Conservation (phyloP, 1,140 invertebrate genomes). For the Pseudomyrmex sp. region DNA sequence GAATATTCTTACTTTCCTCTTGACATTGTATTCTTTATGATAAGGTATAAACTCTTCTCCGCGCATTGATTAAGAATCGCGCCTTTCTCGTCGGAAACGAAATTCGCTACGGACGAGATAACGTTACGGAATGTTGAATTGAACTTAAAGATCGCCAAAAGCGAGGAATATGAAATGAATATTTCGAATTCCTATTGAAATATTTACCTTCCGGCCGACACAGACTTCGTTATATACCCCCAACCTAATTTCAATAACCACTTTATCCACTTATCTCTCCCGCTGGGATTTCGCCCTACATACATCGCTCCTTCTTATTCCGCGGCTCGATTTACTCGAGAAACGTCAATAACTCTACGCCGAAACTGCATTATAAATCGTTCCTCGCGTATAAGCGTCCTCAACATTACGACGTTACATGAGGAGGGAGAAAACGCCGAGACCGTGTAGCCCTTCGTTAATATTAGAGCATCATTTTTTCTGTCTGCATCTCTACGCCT, state of each 20-base stretch:
- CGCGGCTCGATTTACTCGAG: slow-evolving; percentile 1
- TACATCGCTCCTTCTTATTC: slow-evolving; percentile 3
- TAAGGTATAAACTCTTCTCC: slow-evolving; percentile 65
- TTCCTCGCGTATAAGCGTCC: slow-evolving; percentile 27
- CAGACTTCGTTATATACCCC: slow-evolving; percentile 7
- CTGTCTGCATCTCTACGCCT: background rate
- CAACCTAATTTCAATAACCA: slow-evolving; percentile 55
- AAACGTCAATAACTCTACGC: slow-evolving; percentile 44
- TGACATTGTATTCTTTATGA: slow-evolving; percentile 62
- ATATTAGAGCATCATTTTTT: slow-evolving; percentile 52
- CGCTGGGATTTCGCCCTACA: slow-evolving; percentile 15
- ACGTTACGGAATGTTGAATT: slow-evolving; percentile 4
- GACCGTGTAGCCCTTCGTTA: slow-evolving; percentile 47
- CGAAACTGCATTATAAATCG: slow-evolving; percentile 65
- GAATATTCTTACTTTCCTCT: slow-evolving; percentile 31
- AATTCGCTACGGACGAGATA: slow-evolving; percentile 2
- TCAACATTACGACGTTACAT: slow-evolving; percentile 18
- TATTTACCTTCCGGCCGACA: background rate
- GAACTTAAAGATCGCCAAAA: background rate
- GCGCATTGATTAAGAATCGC: slow-evolving; percentile 47
- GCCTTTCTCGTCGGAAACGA: background rate
- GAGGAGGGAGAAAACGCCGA: slow-evolving; percentile 5
- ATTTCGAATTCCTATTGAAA: slow-evolving; percentile 20
- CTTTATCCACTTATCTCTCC: slow-evolving; percentile 24
- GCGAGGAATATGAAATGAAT: slow-evolving; percentile 11